Conservation (phyloP, 2,888 invertebrate genomes). For the Tiliacea aurago region DNA sequence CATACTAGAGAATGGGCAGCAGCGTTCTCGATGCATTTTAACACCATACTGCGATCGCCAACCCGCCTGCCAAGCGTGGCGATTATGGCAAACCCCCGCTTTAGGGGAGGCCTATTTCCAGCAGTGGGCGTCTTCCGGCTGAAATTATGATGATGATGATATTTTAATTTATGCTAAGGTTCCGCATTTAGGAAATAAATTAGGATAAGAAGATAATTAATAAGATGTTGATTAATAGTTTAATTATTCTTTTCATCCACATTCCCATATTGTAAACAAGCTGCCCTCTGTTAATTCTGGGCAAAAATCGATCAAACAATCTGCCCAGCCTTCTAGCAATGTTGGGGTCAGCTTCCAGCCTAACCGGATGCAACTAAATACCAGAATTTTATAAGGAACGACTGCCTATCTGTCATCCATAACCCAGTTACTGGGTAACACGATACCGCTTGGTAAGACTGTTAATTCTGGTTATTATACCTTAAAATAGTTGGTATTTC, state of each 20-base stretch:
- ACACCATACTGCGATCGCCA: no score
- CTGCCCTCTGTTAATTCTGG: background rate
- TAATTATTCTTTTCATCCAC: background rate
- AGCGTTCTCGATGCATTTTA: no score
- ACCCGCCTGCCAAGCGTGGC: no score
- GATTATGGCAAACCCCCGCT: no score
- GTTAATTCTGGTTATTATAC: background rate
- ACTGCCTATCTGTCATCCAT: background rate
- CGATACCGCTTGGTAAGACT: background rate
- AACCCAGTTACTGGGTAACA: background rate
- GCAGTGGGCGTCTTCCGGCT: no score
- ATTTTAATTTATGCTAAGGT: no score
- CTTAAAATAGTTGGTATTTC: background rate
- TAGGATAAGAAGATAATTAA: no score
- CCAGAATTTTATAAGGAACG: background rate
- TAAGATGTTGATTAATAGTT: background rate
- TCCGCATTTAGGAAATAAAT: no score
- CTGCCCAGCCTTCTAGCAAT: background rate
- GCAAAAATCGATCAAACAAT: background rate
- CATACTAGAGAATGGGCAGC: no score
- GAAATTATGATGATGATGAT: no score
- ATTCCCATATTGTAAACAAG: background rate
- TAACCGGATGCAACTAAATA: background rate
- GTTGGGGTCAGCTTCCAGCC: background rate
- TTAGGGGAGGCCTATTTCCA: no score